Conservation (phyloP, 2,888 invertebrate genomes). For the Dendrolimus pini region DNA sequence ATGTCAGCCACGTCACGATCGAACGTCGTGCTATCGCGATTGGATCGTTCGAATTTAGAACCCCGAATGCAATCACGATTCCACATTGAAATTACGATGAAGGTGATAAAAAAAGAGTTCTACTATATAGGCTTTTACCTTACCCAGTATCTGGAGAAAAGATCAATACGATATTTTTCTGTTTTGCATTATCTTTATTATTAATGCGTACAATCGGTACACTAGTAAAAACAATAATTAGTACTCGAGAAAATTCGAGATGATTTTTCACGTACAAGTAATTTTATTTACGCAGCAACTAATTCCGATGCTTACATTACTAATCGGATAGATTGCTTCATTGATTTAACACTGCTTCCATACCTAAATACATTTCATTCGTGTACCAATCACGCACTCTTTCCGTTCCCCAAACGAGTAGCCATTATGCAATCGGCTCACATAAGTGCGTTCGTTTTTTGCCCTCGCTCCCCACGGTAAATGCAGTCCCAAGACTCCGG, state of each 20-base stretch:
- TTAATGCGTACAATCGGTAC: neutral
- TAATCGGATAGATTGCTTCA: neutral
- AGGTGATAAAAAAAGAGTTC: constrained; percentile 22
- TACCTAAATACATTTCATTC: constrained; percentile 18
- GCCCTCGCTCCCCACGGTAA: constrained; percentile 58
- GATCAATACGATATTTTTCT: too few species aligned
- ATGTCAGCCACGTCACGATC: constrained; percentile 75
- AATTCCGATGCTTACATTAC: neutral
- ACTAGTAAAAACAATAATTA: constrained; percentile 6
- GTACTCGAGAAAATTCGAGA: constrained; percentile 11
- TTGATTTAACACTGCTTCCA: neutral
- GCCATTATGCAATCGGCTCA: constrained; percentile 65
- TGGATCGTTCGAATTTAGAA: constrained; percentile 59
- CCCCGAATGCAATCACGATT: constrained; percentile 55
- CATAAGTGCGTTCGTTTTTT: constrained; percentile 54
- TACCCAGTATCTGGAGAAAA: too few species aligned
- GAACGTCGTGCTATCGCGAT: constrained; percentile 64
- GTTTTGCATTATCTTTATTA: too few species aligned
- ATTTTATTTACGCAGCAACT: neutral
- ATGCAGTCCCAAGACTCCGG: constrained; percentile 51
- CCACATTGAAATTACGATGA: constrained; percentile 25
- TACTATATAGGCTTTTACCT: neutral
- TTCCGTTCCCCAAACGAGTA: constrained; percentile 52
- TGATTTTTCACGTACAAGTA: constrained; percentile 4
- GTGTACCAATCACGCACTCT: constrained; percentile 47